A percentile compares a stretch with the other conserved stretches of the same genome.
Conservation (phyloP, 2,797 vertebrate species). For the Sebastes steindachneri region DNA sequence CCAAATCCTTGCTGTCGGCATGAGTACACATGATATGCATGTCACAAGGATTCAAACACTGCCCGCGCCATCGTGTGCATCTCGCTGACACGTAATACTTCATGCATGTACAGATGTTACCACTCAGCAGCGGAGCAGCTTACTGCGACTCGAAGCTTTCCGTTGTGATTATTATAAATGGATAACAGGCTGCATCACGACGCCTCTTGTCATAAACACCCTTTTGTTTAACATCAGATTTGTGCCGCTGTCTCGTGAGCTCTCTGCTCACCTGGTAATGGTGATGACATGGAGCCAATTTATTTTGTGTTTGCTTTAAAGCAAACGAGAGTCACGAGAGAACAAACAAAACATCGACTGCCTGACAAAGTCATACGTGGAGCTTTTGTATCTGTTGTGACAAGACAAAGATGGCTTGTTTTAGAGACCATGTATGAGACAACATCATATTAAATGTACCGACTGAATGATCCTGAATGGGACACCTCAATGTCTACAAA, state of each 20-base stretch:
- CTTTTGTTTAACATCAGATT: slow-evolving; percentile 76
- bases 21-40: slow-evolving; percentile 47
- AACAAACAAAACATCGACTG: slow-evolving; percentile 68
- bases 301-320: slow-evolving; percentile 74
- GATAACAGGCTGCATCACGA: slow-evolving; percentile 72
- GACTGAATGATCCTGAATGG: slow-evolving; percentile 6
- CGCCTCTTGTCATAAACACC: slow-evolving; percentile 69
- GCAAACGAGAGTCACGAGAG: slow-evolving; percentile 72
- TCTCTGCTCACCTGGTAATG: slow-evolving; percentile 66
- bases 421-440: slow-evolving; percentile 23
- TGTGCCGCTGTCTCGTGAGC: slow-evolving; percentile 59
- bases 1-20: slow-evolving; percentile 41
- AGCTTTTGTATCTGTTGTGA: slow-evolving; percentile 57
- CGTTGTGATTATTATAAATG: slow-evolving; percentile 72
- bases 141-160: slow-evolving; percentile 38
- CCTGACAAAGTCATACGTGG: slow-evolving; percentile 57
- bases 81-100: slow-evolving; percentile 51
- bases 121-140: slow-evolving; percentile 55
- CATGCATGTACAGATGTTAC: slow-evolving; percentile 67
- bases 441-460: slow-evolving; percentile 15
- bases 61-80: slow-evolving; percentile 44
- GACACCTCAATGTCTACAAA: background rate
- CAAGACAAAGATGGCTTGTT: slow-evolving; percentile 58
- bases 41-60: slow-evolving; percentile 50
- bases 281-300: slow-evolving; percentile 77